Evolutionary conservation across 2,888 invertebrate genomes (phyloP).

Genomic region (Brassicogethes aeneus): DNA sequence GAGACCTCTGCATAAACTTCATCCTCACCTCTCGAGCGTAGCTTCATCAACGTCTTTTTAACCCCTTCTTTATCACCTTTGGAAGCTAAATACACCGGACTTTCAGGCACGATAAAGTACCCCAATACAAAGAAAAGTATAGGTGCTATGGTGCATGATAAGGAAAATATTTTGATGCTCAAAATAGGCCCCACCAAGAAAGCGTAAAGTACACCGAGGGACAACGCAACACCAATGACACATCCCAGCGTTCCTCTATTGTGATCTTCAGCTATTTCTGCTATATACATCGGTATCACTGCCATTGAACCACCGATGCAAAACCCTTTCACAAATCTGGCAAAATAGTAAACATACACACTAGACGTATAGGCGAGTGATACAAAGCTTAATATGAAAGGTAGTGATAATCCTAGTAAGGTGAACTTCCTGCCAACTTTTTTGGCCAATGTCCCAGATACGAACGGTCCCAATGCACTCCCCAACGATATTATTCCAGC

Average conservation of each 20-base stretch:
- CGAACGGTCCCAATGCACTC: conserved; percentile 21
- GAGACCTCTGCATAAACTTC: conserved; percentile 16
- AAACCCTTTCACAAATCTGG: conserved; percentile 52
- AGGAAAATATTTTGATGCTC: conserved; percentile 37
- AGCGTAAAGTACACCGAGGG: conserved; percentile 17
- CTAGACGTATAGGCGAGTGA: conserved; percentile 18
- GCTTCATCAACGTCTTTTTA: conserved; percentile 50
- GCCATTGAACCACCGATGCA: conserved; percentile 61
- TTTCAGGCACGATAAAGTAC: conserved; percentile 21
- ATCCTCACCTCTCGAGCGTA: conserved; percentile 47
- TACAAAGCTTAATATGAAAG: conserved; percentile 49
- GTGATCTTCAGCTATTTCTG: conserved; percentile 73
- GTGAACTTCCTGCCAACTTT: conserved; percentile 55
- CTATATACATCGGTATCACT: conserved; percentile 74
- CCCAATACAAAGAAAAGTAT: conserved; percentile 20
- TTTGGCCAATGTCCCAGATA: conserved; percentile 17
- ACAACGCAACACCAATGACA: conserved; percentile 47
- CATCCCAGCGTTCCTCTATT: conserved; percentile 49
- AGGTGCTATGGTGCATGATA: conserved; percentile 11
- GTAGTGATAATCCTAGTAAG: conserved; percentile 52
- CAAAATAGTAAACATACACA: conserved; percentile 38
- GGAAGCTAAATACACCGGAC: conserved; percentile 25
- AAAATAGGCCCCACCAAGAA: conserved; percentile 21
- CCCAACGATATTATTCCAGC: conserved; percentile 16
- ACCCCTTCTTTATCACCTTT: conserved; percentile 47